Conservation (phyloP, 2,113 vertebrate species). For the Lophotis ruficrista region DNA sequence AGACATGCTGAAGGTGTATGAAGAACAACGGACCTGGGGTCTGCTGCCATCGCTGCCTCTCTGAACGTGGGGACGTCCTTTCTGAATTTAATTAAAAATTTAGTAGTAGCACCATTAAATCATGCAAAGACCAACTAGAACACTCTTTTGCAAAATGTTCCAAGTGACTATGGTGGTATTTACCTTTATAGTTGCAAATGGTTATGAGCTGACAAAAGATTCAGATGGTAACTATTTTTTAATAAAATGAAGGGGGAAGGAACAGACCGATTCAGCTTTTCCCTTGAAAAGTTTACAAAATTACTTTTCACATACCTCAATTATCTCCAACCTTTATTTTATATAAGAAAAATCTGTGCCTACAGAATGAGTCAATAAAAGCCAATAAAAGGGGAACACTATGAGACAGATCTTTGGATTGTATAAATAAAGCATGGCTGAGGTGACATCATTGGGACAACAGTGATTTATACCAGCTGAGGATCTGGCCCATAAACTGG, state of each 20-base stretch:
- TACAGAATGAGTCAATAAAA: neutral
- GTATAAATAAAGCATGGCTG: neutral
- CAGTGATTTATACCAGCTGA: conserved; percentile 37
- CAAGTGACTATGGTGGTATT: neutral
- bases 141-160: neutral
- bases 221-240: neutral
- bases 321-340: neutral
- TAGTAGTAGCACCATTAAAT: neutral
- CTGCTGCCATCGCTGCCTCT: neutral
- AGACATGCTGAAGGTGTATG: neutral
- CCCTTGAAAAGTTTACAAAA: neutral
- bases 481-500: neutral
- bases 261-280: neutral
- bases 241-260: neutral
- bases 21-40: rapidly evolving
- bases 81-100: neutral
- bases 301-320: neutral
- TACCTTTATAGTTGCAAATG: no score
- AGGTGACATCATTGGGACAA: conserved; percentile 7
- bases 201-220: neutral
- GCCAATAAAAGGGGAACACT: neutral
- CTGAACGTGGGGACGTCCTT: rapidly evolving
- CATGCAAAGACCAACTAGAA: neutral
- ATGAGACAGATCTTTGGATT: neutral
- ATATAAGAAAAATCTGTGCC: neutral